phyloP scores from a whole-genome alignment of 2,797 vertebrate genomes.

The Artibeus lituratus region DNA sequence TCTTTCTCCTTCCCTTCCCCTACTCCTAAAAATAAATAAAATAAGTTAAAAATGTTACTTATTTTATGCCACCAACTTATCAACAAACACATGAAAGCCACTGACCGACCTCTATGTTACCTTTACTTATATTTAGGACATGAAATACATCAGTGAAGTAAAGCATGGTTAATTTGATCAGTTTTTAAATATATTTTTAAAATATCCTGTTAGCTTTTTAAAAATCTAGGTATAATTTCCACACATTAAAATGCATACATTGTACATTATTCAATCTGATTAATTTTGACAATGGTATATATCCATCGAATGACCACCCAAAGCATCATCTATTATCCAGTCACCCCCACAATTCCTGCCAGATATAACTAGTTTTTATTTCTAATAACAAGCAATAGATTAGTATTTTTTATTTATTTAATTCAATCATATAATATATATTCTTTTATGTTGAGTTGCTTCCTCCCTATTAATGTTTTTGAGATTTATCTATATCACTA shows the following conservation, averaged over 20 bases:
- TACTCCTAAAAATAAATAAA: no score
- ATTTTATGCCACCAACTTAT: neutral
- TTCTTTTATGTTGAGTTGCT: neutral
- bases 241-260: neutral
- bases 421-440: neutral
- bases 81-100: neutral
- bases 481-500: neutral
- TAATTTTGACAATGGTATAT: neutral
- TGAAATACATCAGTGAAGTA: neutral
- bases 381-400: neutral
- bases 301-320: neutral
- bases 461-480: neutral
- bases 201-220: neutral
- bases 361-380: neutral
- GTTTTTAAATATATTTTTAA: neutral
- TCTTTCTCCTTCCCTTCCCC: no score
- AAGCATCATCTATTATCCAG: neutral
- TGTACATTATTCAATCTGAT: neutral
- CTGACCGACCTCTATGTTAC: neutral
- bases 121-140: neutral
- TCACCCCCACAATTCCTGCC: neutral
- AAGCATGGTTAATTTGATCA: neutral
- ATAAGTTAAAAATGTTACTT: neutral
- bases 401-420: neutral
- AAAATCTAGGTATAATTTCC: neutral